Conservation (phyloP, 2,113 vertebrate species). For the Tricholaema leucomelas region DNA sequence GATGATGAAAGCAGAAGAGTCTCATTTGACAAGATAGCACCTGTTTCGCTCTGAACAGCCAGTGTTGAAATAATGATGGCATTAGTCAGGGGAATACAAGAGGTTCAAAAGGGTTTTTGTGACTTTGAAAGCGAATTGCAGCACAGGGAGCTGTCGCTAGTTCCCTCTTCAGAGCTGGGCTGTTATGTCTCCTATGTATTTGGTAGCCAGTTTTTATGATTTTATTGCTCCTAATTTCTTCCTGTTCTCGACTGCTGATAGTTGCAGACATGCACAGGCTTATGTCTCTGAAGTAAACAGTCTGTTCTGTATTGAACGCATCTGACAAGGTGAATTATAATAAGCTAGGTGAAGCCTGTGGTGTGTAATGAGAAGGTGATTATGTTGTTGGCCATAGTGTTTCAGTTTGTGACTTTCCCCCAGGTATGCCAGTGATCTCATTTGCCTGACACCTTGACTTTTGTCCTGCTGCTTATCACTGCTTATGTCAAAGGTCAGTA, state of each 20-base stretch:
- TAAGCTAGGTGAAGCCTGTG: not conserved
- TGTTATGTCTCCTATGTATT: not conserved
- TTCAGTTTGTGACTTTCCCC: not conserved
- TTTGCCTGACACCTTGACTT: not conserved
- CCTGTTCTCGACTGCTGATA: not conserved
- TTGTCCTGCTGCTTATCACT: not conserved
- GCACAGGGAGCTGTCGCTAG: not conserved
- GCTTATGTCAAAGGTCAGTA: not conserved
- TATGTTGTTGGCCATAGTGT: not conserved
- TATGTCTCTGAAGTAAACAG: not conserved
- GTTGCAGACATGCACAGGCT: not conserved
- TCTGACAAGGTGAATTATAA: not conserved
- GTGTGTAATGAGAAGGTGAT: not conserved
- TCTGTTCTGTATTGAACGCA: not conserved
- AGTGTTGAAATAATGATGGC: slow-evolving; percentile 46
- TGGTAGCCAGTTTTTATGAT: not conserved
- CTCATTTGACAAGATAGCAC: slow-evolving; percentile 51
- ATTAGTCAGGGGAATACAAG: slow-evolving; percentile 27
- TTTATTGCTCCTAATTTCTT: slow-evolving; percentile 1
- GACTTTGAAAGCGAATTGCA: slow-evolving; percentile 43
- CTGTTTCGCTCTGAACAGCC: slow-evolving; percentile 47
- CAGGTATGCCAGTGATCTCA: not conserved
- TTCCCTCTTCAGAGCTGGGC: not conserved
- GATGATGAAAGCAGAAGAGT: slow-evolving; percentile 59
- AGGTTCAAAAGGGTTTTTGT: slow-evolving; percentile 35